A percentile compares a stretch with the other conserved stretches of the same genome.
phyloP scores from a whole-genome alignment of 1,140 invertebrate genomes.

The Triops cancriformis region DNA sequence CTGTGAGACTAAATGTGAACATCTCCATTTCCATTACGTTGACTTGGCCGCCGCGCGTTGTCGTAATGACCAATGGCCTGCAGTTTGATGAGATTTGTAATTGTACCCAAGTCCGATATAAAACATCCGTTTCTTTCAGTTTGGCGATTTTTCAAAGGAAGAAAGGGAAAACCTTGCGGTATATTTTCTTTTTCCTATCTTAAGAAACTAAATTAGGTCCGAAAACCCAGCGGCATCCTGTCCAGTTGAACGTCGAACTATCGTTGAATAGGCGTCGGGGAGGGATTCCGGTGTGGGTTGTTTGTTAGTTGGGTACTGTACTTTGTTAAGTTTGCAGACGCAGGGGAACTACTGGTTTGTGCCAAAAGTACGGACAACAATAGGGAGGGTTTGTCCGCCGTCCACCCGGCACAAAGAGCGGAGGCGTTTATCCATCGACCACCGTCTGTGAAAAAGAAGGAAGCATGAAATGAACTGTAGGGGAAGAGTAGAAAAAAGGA shows the following conservation, averaged over 20 bases:
- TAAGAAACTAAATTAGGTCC: no score
- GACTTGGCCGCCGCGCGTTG: background rate
- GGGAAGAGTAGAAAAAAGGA: background rate
- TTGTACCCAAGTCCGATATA: slow-evolving; percentile 13
- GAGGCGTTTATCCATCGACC: background rate
- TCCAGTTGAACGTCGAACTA: background rate
- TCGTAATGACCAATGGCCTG: background rate
- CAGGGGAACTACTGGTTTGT: background rate
- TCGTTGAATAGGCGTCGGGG: background rate
- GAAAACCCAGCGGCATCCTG: background rate
- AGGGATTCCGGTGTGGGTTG: background rate
- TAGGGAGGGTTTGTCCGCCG: background rate
- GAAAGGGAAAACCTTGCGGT: no score
- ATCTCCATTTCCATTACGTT: slow-evolving; percentile 1
- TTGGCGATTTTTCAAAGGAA: background rate
- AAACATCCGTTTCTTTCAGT: background rate
- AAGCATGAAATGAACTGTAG: background rate
- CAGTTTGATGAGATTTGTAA: background rate
- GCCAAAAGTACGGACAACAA: slow-evolving; percentile 6
- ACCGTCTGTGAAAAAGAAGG: background rate
- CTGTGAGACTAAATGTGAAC: background rate
- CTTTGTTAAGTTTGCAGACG: background rate
- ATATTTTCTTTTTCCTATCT: no score
- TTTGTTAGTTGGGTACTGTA: background rate
- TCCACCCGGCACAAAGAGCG: background rate